Evolutionary conservation across 2,888 invertebrate species (phyloP).

Genomic region (Cephus spinipes): DNA sequence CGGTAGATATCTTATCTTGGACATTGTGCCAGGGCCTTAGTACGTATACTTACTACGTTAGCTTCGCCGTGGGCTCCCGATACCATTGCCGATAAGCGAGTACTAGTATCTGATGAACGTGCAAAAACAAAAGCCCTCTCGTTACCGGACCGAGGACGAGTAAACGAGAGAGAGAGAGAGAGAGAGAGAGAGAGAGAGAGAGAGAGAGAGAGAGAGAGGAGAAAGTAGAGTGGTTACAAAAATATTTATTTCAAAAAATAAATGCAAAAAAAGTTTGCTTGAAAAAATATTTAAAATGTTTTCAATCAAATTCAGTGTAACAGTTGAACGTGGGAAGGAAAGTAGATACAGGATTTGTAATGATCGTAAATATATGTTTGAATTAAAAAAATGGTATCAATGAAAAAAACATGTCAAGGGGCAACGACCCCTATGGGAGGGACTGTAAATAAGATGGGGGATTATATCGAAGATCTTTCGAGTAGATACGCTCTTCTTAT

Average conservation of each 20-base stretch:
- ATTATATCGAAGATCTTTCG: slow-evolving; percentile 60
- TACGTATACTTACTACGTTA: slow-evolving; percentile 44
- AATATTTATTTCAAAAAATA: background rate
- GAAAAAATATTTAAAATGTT: background rate
- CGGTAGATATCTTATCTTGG: slow-evolving; percentile 62
- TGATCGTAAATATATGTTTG: background rate
- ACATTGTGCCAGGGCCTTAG: slow-evolving; percentile 46
- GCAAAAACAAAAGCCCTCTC: slow-evolving; percentile 60
- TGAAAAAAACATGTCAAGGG: slow-evolving; percentile 17
- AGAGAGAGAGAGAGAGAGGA: too few species aligned
- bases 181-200: background rate
- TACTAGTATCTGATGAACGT: slow-evolving; percentile 58
- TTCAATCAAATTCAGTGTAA: background rate
- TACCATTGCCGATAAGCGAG: slow-evolving; percentile 57
- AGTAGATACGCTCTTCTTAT: background rate
- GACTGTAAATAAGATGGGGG: slow-evolving; percentile 14
- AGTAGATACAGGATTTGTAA: background rate
- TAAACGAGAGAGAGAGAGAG: background rate
- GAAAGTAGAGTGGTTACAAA: background rate
- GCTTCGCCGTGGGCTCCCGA: slow-evolving; percentile 53
- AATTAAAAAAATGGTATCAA: background rate
- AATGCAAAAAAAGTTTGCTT: background rate
- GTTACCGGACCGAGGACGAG: slow-evolving; percentile 26
- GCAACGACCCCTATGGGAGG: slow-evolving; percentile 40
- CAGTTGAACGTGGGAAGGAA: background rate